Base-by-base conservation (phyloP, 35 echinoderm and acorn worm species). In the Strongylocentrotus purpuratus region DNA sequence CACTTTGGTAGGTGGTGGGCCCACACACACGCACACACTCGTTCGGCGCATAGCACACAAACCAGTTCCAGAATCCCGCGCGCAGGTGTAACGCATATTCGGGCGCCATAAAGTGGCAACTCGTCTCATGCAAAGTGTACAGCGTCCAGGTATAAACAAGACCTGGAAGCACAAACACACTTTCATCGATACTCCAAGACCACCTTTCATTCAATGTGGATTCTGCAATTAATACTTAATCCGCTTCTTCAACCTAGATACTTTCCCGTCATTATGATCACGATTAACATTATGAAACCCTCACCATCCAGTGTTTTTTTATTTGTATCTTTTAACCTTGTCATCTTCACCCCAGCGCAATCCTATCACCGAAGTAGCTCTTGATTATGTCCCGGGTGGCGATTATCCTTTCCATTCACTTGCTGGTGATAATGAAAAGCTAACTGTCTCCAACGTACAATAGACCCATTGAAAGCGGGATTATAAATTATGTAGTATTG, bases 401-500 rank as follows among this genome's bases (percentile, higher is more conserved):
- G 65, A 78, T 78, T 78, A 78, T 78, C 65, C 28, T 28, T 28
- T n/a, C 20, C 8, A 78, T 78, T 78, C 65, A 78, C 65, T n/a
- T 78, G 20, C 22, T 78, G 65, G 65, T 78, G 65, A 7, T 78
- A 78, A 78, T n/a, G 65, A 78, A 78, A 78, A 78, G 65, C 20
- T 78, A 7, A 78, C 65, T 78, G 65, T 78, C 65, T 89, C 32
- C 15, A 2, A 31, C 33, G 1, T 17, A 89, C 87, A 89, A 46
- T 46, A 22, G 5, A 18, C 33, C 87, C 9, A 89, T 89, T 89
- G 31, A 89, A 45, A 18, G 33, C 33, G 87, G 87, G 87, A 89
- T 89, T 89, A 89, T 89, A 45, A 89, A 89, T 89, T 89, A 89
- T 33, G 87, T 46, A 89, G 45, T 89, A 89, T 89, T 89, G 87